Base-by-base conservation (phyloP, 2,113 vertebrate genomes). In the Sciurus niger region DNA sequence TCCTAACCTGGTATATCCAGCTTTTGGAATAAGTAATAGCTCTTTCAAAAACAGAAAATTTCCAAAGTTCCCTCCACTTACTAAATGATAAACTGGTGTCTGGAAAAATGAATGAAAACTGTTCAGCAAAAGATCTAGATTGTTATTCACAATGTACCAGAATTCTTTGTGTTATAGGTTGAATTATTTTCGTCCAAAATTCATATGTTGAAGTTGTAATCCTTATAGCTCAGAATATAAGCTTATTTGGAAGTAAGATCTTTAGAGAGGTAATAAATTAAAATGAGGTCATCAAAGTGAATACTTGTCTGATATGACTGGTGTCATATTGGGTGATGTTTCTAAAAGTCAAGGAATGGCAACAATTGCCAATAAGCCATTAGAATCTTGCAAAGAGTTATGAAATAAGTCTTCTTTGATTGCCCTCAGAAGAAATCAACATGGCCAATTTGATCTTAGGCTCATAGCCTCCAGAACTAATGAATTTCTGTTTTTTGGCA, bases 1-100 rank as follows among this genome's bases (percentile, higher is more conserved):
- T 28, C 9, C 43, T 80, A 8, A 0, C 4, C 9, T 46, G 6
- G 0, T 4, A 0, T 3, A 79, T 5, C 32, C 17, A 37, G 17
- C 65, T 88, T 90, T 80, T 17, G 8, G 17, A 80, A 43, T 22
- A 6, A 14, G 8, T 9, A 58, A 58, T 4, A 65, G 3, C 2
- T 55, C 20, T 84, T 79, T 76, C 88, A 68, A 86, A 58, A 87
- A 34, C 0, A 48, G 20, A 78, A 24, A 4, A 55, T 53, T 55
- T 58, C 63, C 1, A 53, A 67, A 78, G 32, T 73, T 83, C 55
- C 58, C 24, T 68, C 34, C 83, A 53, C 80, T 46, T 53, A 24
- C 37, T 83, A 37, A 88, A 78, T 65, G 20, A 0, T 77, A 58
- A 51, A 55, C 70, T 55, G 24, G 28, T 46, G 70, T 13, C 22